Conservation (phyloP, 2,888 invertebrate species). For the Salticus scenicus region DNA sequence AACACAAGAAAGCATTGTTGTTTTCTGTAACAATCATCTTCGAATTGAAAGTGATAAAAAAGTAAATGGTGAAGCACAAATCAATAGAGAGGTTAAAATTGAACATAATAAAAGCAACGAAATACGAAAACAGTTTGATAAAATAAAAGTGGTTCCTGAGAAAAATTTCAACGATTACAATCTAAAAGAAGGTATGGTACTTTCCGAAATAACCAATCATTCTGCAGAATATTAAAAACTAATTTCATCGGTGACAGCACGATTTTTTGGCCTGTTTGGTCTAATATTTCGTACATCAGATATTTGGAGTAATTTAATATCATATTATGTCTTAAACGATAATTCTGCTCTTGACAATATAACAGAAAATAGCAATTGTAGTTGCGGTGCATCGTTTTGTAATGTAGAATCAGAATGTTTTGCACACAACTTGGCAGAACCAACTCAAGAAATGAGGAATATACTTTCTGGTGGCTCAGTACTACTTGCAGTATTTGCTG, state of each 20-base stretch:
- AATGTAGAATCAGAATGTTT: conserved; percentile 28
- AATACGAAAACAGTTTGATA: too few relatives aligned
- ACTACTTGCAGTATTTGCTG: conserved; percentile 88
- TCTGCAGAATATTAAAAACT: not conserved
- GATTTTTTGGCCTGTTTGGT: conserved; percentile 99
- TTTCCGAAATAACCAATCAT: too few relatives aligned
- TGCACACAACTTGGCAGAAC: conserved; percentile 82
- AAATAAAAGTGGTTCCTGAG: too few relatives aligned
- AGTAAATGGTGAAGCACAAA: too few relatives aligned
- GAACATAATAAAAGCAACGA: too few relatives aligned
- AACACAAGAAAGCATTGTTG: too few relatives aligned
- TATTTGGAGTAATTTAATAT: conserved; percentile 96
- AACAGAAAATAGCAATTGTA: not conserved
- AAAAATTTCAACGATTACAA: too few relatives aligned
- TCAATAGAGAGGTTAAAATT: too few relatives aligned
- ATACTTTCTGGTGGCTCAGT: conserved; percentile 92
- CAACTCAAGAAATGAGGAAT: conserved; percentile 89
- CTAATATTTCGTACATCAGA: conserved; percentile 97
- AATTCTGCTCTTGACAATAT: not conserved
- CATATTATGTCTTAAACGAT: conserved; percentile 79
- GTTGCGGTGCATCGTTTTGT: conserved; percentile 52
- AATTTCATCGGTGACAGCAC: conserved; percentile 89
- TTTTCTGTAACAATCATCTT: too few relatives aligned
- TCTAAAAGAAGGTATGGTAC: too few relatives aligned
- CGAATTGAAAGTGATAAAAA: too few relatives aligned